A percentile compares a stretch with the other conserved stretches of the same genome.
Evolutionary conservation across 2,888 invertebrate species (phyloP).

Genomic region (Lapara coniferarum): DNA sequence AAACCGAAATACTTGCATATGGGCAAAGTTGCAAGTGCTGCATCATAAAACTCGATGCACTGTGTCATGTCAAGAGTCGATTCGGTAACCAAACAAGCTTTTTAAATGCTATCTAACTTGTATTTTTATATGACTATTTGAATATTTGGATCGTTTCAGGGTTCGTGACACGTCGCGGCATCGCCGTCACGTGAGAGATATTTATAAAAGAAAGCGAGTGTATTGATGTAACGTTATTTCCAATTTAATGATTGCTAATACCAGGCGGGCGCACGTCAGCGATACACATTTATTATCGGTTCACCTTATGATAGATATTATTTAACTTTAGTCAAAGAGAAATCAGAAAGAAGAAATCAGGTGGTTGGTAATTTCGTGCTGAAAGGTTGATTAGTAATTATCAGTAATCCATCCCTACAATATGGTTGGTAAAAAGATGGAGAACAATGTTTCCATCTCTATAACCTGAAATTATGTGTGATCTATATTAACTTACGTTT

Average conservation of each 20-base stretch:
- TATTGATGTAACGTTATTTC: conserved; percentile 82
- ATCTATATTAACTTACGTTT: too few species aligned
- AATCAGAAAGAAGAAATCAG: too few species aligned
- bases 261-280: conserved; percentile 77
- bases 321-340: too few species aligned
- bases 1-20: background rate
- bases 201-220: conserved; percentile 82
- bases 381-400: too few species aligned
- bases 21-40: conserved; percentile 39
- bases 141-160: conserved; percentile 81
- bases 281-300: conserved; percentile 2
- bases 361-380: too few species aligned
- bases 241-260: conserved; percentile 84
- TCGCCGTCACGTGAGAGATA: conserved; percentile 81
- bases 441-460: too few species aligned
- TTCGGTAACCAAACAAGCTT: conserved; percentile 82
- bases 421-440: too few species aligned
- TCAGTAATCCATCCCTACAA: too few species aligned
- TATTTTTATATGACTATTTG: conserved; percentile 83
- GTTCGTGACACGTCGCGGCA: conserved; percentile 82
- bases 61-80: conserved; percentile 78
- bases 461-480: too few species aligned
- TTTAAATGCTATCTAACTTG: conserved; percentile 84
- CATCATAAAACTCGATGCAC: conserved; percentile 61
- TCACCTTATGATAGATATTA: background rate